These are phyloP conservation scores for Uria aalge DNA, from an alignment of 2,113 vertebrate genomes.

Conservation along the genomic window DNA sequence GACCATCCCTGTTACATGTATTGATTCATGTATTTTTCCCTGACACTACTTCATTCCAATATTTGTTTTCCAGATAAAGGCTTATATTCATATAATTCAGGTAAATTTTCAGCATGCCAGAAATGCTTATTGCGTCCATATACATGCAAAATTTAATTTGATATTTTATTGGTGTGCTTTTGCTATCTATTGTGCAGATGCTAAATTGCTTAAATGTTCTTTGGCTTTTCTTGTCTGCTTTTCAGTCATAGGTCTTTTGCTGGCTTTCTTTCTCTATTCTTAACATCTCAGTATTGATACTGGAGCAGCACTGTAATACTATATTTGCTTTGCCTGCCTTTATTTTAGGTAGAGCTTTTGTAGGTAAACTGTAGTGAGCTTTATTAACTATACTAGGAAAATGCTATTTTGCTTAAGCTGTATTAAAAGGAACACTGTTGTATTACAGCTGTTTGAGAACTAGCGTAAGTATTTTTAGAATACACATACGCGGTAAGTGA, in stretches of 20 bases:
- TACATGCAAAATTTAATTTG: constrained; percentile 32
- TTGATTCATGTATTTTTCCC: constrained; percentile 56
- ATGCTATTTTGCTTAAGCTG: constrained; percentile 8
- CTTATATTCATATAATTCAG: constrained; percentile 92
- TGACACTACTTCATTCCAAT: constrained; percentile 79
- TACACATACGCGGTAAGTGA: not conserved
- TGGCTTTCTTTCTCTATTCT: constrained; percentile 6
- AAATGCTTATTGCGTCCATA: constrained; percentile 64
- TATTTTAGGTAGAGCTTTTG: constrained; percentile 31
- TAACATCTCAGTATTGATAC: not conserved
- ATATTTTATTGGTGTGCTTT: constrained; percentile 63
- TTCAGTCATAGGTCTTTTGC: not conserved
- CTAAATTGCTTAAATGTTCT: constrained; percentile 36
- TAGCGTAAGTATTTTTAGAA: constrained; percentile 21
- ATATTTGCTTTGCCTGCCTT: constrained; percentile 33
- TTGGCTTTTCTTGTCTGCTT: constrained; percentile 55
- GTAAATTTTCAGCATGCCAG: constrained; percentile 82
- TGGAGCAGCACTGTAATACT: not conserved
- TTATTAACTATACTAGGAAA: not conserved
- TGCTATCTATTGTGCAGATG: constrained; percentile 54
- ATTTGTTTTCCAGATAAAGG: constrained; percentile 91
- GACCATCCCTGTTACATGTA: constrained; percentile 55
- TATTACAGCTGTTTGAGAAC: not conserved
- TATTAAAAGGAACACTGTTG: not conserved
- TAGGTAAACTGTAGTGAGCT: not conserved